Evolutionary conservation across 2,888 invertebrate species (phyloP), one percentile per base, ranked within the genome.

Genomic region (Auanema sp.): DNA sequence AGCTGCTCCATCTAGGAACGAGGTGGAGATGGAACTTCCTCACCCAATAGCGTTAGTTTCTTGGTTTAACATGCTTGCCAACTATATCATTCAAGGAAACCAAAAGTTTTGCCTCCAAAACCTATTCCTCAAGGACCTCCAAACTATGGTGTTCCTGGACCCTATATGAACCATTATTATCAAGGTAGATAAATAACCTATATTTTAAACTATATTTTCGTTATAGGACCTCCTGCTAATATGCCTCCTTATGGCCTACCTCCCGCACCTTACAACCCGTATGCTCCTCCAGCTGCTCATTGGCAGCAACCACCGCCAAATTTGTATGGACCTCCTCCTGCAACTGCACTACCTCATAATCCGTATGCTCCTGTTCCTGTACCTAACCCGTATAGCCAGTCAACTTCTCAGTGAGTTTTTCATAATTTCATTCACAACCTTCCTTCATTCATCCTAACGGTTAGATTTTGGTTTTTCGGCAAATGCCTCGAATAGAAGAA

Each of bases 311-410:
- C 33, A 8, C 33, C 33, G 33, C 33, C 33, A 33, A 33, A 33
- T 33, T 33, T 33, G 33, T 33, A 33, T 33, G 58, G 44, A 41
- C 59, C n/a, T 24, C 51, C 12, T 50, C 33, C 11, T 43, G 56
- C 41, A 53, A 60, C 57, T 56, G 50, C 1, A 41, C 47, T 12
- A 40, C 56, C 21, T 43, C 59, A n/a, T 33, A 63, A 63, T 47
- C 63, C 63, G 5, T 63, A 63, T 40, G 63, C 63, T 42, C 63
- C 51, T 40, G 63, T 58, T 42, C 63, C 51, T 2, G 58, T 63
- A 6, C 63, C 51, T 41, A 63, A 63, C 25, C 63, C 63, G 12
- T 63, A 63, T 40, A 58, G 33, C n/a, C 62, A 62, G 18, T 50
- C 25, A 23, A 21, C 52, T 6, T n/a, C 18, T n/a, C n/a, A 24